These are phyloP conservation scores for Rhyacophila evoluta DNA, from an alignment of 2,888 invertebrate genomes.

Conservation along the genomic window DNA sequence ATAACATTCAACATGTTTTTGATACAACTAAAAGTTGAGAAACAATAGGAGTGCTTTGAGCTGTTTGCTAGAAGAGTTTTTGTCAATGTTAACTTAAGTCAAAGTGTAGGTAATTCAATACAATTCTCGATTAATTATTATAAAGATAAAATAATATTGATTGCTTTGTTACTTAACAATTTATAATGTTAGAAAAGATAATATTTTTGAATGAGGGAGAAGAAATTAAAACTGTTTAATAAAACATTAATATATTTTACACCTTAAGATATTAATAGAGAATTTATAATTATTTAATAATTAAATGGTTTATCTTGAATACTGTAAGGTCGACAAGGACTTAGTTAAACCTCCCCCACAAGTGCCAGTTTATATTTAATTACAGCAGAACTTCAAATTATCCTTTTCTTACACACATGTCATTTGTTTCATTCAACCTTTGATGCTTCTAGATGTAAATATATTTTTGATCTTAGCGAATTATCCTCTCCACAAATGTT, in stretches of 20 bases:
- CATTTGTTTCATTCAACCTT: too few species aligned
- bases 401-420: not conserved
- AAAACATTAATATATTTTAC: constrained; percentile 24
- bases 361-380: not conserved
- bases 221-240: constrained; percentile 14
- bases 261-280: constrained; percentile 24
- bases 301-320: constrained; percentile 19
- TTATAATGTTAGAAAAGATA: not conserved
- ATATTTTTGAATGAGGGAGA: not conserved
- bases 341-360: constrained; percentile 2
- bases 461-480: too few species aligned
- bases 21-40: constrained; percentile 31
- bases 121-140: not conserved
- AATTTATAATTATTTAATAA: constrained; percentile 9
- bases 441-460: too few species aligned
- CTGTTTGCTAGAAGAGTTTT: constrained; percentile 11
- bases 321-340: constrained; percentile 14
- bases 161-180: not conserved
- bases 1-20: constrained; percentile 42
- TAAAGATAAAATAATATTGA: not conserved
- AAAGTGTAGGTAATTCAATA: constrained; percentile 11
- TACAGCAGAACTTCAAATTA: not conserved
- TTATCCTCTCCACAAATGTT: too few species aligned
- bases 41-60: constrained; percentile 36
- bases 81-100: not conserved